phyloP scores from a whole-genome alignment of 2,113 vertebrate genomes.

The Oreotragus oreotragus region DNA sequence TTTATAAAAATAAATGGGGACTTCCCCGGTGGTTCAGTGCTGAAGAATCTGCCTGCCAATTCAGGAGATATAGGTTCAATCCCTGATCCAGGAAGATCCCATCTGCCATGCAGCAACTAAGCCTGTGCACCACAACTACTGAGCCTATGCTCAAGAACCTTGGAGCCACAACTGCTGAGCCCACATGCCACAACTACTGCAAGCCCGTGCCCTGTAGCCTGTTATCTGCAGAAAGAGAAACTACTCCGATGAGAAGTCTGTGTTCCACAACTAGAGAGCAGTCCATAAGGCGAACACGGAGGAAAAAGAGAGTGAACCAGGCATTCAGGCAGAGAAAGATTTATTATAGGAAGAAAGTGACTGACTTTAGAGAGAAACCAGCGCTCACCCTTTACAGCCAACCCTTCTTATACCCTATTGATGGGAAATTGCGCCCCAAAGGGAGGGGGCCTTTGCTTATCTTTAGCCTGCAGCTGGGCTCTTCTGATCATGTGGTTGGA shows the following conservation, averaged over 20 bases:
- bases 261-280: neutral
- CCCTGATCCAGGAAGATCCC: neutral
- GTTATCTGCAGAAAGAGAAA: neutral
- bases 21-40: neutral
- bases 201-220: rapidly evolving
- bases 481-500: neutral
- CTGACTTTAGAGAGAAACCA: neutral
- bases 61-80: neutral
- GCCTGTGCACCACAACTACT: neutral
- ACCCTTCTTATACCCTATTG: neutral
- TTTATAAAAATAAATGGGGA: neutral
- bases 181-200: neutral
- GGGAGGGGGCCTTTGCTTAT: neutral
- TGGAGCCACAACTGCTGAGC: neutral
- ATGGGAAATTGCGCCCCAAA: neutral
- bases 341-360: neutral
- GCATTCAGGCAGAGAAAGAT: neutral
- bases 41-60: neutral
- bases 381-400: neutral
- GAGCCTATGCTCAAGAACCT: neutral
- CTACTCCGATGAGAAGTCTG: neutral
- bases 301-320: neutral
- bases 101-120: neutral
- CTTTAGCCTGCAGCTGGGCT: neutral
- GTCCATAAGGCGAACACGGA: rapidly evolving